phyloP scores from a whole-genome alignment of 2,888 invertebrate species.

The Melolontha melolontha region DNA sequence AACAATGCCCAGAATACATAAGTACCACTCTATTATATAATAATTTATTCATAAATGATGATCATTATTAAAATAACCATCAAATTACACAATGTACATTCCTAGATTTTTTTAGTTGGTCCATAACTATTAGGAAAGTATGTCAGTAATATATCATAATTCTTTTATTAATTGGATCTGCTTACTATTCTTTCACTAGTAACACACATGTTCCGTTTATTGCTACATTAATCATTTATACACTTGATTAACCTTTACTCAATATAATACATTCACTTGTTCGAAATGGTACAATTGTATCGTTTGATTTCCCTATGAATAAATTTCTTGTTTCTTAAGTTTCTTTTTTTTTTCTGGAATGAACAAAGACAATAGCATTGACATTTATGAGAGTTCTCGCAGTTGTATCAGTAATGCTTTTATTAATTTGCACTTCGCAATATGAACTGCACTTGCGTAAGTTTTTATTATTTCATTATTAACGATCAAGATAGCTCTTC shows the following conservation, averaged over 20 bases:
- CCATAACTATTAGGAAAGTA: conserved; percentile 20
- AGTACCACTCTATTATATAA: conserved; percentile 15
- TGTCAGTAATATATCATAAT: conserved; percentile 6
- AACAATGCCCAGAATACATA: not conserved
- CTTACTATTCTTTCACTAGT: conserved; percentile 17
- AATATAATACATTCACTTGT: conserved; percentile 33
- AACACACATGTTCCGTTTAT: not conserved
- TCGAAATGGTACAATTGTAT: conserved; percentile 15
- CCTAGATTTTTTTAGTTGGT: not conserved
- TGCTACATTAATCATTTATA: conserved; percentile 20
- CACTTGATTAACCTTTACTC: conserved; percentile 27
- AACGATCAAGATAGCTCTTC: conserved; percentile 19
- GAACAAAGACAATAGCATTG: conserved; percentile 29
- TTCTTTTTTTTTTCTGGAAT: conserved; percentile 7
- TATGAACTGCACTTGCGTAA: conserved; percentile 15
- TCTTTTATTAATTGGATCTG: conserved; percentile 9
- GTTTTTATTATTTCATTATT: conserved; percentile 24
- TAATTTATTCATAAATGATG: conserved; percentile 9
- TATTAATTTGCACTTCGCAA: conserved; percentile 15
- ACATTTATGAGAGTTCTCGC: conserved; percentile 21
- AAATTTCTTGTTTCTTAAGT: conserved; percentile 17
- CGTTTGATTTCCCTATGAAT: conserved; percentile 21
- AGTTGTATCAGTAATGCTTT: conserved; percentile 3
- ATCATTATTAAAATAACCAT: conserved; percentile 18
- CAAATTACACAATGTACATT: conserved; percentile 12